Base-by-base conservation (phyloP, 2,888 invertebrate genomes). In the Platycnemis pennipes region DNA sequence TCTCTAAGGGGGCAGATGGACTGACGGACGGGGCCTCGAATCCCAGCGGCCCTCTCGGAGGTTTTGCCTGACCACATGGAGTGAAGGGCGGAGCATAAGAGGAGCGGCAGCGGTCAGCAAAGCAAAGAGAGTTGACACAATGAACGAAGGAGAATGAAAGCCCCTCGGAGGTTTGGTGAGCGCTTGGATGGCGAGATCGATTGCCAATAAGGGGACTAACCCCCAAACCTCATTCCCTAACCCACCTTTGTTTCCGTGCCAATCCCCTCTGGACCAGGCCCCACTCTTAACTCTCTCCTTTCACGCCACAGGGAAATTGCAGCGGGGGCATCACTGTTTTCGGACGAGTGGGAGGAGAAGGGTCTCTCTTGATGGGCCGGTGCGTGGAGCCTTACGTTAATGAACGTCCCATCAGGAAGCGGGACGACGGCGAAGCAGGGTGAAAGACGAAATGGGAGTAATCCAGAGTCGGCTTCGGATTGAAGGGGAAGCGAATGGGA, bases 361-460 rank as follows among this genome's bases (percentile, higher is more conserved):
- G 77, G 77, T 77, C 77, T 63, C 53, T 53, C 53, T 63, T 63
- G 63, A 63, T 37, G 31, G 77, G n/a, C 37, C 77, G 11, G 1
- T 16, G 31, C 37, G 11, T 77, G 77, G 77, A 77, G 31, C 37
- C 77, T 13, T n/a, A 31, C 77, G 77, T 37, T 77, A 77, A 77
- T 77, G 77, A 77, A 77, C 37, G 77, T 37, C 77, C 77, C 77
- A 77, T 77, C 77, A 77, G 77, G 37, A 63, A 63, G 63, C 63
- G 63, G n/a, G 63, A 5, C 0, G 63, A 37, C 26, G 31, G 37
- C 5, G 69, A 69, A 7, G 5, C 69, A n/a, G 69, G 31, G 69
- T 69, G 37, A 11, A 37, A 31, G 77, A 11, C 37, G 37, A 77
- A 77, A 37, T 37, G 77, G 77, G 77, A 77, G 37, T 37, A 77